Base-by-base conservation (phyloP, 2,888 invertebrate species). In the Dynastes grantii region DNA sequence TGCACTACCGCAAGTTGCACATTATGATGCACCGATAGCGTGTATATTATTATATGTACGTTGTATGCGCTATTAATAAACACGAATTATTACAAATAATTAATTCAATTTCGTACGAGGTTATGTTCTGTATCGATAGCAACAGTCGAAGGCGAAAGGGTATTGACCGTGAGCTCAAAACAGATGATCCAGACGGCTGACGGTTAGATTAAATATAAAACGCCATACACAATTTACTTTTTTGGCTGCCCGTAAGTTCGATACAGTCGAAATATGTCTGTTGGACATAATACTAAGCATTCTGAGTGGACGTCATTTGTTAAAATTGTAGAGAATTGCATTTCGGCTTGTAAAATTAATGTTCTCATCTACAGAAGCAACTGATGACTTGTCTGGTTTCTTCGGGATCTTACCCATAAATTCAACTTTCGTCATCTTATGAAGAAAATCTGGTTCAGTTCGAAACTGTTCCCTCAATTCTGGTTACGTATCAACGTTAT, bases 71-170 rank as follows among this genome's bases (percentile, higher is more conserved):
- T 64, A 64, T 64, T 64, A 64, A 64, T 64, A 45, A 8, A 67
- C 45, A 8, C 6, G 22, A 45, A 67, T 67, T 67, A 67, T 67
- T 67, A 45, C 65, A 45, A 67, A 67, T 67, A 67, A 67, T 67
- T 67, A 67, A 67, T 67, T 67, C 40, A 67, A 67, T 67, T 67
- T 45, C 40, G 65, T 22, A 67, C 65, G 32, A 16, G 8, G 2
- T 3, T 40, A 8, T 9, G 9, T 8, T 64, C 64, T 32, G 11
- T 3, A 16, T 16, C 53, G n/a, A n/a, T 53, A 5, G 53, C n/a
- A 58, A 16, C 8, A 58, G n/a, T 22, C 55, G 22, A 58, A 58
- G 55, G 22, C 55, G 55, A 67, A 45, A 67, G 65, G 16, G n/a
- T 67, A 67, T 67, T 67, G 65, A 67, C 65, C 65, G 49, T 67